Evolutionary conservation across 2,113 vertebrate genomes (phyloP).

Genomic region (Tamias sibiricus): DNA sequence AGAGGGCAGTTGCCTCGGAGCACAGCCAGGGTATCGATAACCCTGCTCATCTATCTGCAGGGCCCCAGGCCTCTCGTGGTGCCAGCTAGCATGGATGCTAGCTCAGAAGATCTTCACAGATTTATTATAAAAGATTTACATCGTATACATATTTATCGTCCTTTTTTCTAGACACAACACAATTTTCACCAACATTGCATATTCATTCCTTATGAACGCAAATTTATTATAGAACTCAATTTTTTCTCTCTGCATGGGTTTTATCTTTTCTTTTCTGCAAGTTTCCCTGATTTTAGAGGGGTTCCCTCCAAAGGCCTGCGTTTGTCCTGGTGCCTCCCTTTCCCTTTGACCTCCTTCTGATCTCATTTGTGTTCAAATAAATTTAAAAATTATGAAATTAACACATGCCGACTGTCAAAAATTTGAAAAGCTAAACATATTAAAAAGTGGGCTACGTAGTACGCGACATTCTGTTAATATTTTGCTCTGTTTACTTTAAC

Average conservation of each 20-base stretch:
- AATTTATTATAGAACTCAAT: conserved; percentile 45
- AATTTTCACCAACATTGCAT: conserved; percentile 55
- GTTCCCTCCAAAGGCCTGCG: neutral
- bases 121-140: conserved; percentile 66
- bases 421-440: conserved; percentile 29
- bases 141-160: conserved; percentile 60
- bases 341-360: neutral
- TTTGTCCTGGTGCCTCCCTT: neutral
- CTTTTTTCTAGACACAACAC: conserved; percentile 50
- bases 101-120: neutral
- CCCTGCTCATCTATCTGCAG: accelerated
- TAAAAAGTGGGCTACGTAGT: conserved; percentile 32
- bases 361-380: neutral
- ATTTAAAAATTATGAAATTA: conserved; percentile 43
- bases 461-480: conserved; percentile 43
- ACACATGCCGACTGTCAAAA: conserved; percentile 63
- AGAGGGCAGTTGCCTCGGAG: neutral
- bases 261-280: neutral
- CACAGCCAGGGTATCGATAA: too few relatives aligned
- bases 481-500: conserved; percentile 51
- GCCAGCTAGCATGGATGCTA: neutral
- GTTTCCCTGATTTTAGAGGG: neutral
- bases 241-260: conserved; percentile 24
- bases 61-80: neutral
- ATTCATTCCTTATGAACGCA: conserved; percentile 64